Evolutionary conservation across 2,797 vertebrate species (phyloP), one percentile per base, ranked within the genome.

Genomic region (Crotalus adamanteus): DNA sequence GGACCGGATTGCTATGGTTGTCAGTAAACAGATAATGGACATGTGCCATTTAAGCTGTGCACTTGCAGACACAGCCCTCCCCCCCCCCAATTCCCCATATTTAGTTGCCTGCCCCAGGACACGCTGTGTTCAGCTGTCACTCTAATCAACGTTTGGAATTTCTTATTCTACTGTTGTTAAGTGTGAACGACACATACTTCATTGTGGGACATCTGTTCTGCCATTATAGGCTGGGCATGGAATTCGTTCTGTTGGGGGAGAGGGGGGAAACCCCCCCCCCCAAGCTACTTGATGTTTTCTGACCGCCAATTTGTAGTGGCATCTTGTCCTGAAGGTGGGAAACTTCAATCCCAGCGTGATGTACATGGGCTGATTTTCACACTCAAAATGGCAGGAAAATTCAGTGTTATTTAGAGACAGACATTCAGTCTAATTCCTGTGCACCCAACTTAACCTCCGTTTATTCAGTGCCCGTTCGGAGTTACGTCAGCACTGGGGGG

Each of bases 211-310:
- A 61, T 63, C 87, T 88, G 87, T 57, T 88, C 9, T 37, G 4
- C 87, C 87, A 25, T 37, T 12, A 60, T 60, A 88, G 22, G 57
- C 31, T 42, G n/a, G 25, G 20, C 28, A 22, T 31, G 16, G 53
- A 57, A 60, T 61, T 91, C 26, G 9, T n/a, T 94, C 61, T n/a
- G 22, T 9, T 92, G 59, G 73, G 37, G 55, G 11, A 56, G 55
- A 13, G 26, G 12, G 2, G 2, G 90, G 86, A 13, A 73, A 37
- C 31, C 31, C 37, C 37, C 37, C 18, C n/a, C 31, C 14, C 0
- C 60, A 88, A 83, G n/a, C 0, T 0, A 0, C 4, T 86, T 86
- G 22, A 65, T 61, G 87, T 28, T 42, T 61, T 42, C n/a, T 69
- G 26, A 6, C 51, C 85, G 0, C n/a, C 14, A 0, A 57, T 92